A percentile compares a stretch with the other conserved stretches of the same genome.
Conservation (phyloP, 2,888 invertebrate species). For the Lithophane leautieri region DNA sequence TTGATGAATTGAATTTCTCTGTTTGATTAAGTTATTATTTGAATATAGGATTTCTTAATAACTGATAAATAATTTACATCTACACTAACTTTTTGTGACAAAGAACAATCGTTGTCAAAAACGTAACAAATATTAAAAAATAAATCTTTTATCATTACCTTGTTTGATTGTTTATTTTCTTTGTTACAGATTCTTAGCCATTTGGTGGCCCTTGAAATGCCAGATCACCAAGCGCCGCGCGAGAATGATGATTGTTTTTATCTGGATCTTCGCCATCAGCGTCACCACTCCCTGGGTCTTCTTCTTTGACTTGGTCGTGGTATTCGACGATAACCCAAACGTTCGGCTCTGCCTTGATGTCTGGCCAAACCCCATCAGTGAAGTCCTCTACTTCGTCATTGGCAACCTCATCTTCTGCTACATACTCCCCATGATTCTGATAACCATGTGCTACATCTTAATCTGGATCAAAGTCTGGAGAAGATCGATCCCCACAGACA, state of each 20-base stretch:
- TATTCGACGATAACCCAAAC: constrained; percentile 94
- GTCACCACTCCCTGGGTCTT: constrained; percentile 97
- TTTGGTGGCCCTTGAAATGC: constrained; percentile 98
- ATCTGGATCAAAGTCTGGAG: constrained; percentile 98
- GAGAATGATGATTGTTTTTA: constrained; percentile 96
- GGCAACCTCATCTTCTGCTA: constrained; percentile 97
- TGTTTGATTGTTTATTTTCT: constrained; percentile 50
- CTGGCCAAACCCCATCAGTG: constrained; percentile 96
- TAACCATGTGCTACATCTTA: constrained; percentile 97
- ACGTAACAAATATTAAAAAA: background rate
- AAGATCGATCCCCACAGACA: constrained; percentile 96
- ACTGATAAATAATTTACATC: background rate
- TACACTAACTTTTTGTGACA: background rate
- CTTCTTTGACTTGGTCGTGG: constrained; percentile 95
- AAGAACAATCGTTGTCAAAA: background rate
- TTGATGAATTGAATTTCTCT: background rate
- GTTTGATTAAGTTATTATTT: background rate
- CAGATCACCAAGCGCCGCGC: constrained; percentile 97
- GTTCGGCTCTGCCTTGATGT: constrained; percentile 94
- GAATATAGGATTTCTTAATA: background rate
- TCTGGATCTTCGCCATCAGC: constrained; percentile 96
- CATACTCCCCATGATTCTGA: constrained; percentile 96
- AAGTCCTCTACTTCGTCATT: constrained; percentile 96
- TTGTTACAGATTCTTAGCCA: constrained; percentile 97
- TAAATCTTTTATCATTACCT: background rate